These are phyloP conservation scores for Elachura formosa DNA, from an alignment of 2,113 vertebrate genomes.

Conservation along the genomic window DNA sequence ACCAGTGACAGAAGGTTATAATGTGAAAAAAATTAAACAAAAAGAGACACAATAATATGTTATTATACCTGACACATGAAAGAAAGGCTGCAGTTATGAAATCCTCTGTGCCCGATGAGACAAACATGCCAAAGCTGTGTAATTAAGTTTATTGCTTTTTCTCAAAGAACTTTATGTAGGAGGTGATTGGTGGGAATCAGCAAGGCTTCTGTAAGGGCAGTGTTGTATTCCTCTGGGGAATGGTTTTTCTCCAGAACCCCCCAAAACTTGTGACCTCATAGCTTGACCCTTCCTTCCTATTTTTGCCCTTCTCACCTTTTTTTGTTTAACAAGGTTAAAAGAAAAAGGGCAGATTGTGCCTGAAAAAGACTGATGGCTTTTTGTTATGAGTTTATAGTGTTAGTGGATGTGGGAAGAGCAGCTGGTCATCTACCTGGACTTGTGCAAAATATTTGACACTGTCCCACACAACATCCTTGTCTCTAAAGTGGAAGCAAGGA, in stretches of 20 bases:
- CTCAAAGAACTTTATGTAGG: neutral
- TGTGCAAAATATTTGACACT: neutral
- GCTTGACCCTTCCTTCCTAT: too few relatives aligned
- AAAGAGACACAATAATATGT: neutral
- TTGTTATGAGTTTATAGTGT: neutral
- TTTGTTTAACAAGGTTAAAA: too few relatives aligned
- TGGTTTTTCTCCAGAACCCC: too few relatives aligned
- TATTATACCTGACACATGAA: neutral
- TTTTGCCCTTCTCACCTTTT: too few relatives aligned
- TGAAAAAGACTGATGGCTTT: neutral
- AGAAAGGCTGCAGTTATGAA: neutral
- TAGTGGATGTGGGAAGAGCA: neutral
- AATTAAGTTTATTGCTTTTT: neutral
- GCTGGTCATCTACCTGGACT: neutral
- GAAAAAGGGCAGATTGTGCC: neutral
- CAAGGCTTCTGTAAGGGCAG: neutral
- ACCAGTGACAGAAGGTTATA: neutral
- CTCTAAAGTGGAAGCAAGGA: neutral
- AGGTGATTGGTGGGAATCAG: neutral
- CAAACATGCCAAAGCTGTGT: fast-evolving
- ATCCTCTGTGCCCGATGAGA: neutral
- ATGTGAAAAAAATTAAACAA: neutral
- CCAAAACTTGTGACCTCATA: too few relatives aligned
- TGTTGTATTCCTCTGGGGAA: too few relatives aligned
- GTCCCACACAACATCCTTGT: neutral